Evolutionary conservation across 2,888 invertebrate species (phyloP).

Genomic region (Dryococelus australis): DNA sequence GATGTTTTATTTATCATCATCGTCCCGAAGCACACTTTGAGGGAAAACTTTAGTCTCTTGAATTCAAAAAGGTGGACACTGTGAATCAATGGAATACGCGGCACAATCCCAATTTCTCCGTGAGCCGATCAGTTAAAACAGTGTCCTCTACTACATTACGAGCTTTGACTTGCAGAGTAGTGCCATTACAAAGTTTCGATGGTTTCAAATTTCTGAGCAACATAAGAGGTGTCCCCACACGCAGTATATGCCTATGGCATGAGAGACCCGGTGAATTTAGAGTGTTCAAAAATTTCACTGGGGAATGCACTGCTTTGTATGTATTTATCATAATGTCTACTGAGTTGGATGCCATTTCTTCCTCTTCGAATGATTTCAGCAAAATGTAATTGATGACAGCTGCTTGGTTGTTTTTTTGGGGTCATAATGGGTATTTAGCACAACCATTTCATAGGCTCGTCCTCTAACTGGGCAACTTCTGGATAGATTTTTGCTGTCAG

Average conservation of each 20-base stretch:
- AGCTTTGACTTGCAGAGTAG: too few relatives aligned
- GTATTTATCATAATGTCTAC: neutral
- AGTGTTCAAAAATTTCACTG: neutral
- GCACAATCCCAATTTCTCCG: too few relatives aligned
- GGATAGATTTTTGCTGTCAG: neutral
- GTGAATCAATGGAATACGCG: too few relatives aligned
- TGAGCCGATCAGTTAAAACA: too few relatives aligned
- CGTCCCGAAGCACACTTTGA: too few relatives aligned
- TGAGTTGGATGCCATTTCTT: neutral
- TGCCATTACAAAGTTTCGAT: neutral
- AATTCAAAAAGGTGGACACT: too few relatives aligned
- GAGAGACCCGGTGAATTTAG: neutral
- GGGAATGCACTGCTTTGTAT: neutral
- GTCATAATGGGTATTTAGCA: neutral
- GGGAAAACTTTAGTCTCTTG: too few relatives aligned
- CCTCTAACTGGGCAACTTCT: neutral
- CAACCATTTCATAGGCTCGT: neutral
- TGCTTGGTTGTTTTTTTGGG: neutral
- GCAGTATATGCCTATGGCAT: neutral
- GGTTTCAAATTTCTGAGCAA: neutral
- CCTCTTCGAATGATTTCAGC: neutral
- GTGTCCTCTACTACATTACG: too few relatives aligned
- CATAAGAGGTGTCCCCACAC: neutral
- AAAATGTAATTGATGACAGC: neutral
- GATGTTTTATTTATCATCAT: too few relatives aligned